These are phyloP conservation scores for Megalops atlanticus DNA, from an alignment of 2,113 vertebrate species.

Conservation along the genomic window DNA sequence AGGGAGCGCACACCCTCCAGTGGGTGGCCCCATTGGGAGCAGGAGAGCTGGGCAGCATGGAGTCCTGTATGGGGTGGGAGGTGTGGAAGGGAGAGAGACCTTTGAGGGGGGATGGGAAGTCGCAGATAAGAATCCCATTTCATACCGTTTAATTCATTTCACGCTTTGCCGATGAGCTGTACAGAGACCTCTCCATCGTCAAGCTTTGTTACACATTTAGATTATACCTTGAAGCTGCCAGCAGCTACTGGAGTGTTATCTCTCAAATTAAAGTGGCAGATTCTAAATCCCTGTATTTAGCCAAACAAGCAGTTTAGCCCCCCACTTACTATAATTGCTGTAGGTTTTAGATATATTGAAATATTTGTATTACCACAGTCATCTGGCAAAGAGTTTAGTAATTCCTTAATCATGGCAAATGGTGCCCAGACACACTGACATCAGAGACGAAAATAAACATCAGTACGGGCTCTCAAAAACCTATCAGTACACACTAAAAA, in stretches of 20 bases:
- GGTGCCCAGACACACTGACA: slow-evolving; percentile 46
- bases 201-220: slow-evolving; percentile 69
- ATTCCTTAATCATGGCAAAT: slow-evolving; percentile 64
- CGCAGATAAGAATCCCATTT: slow-evolving; percentile 72
- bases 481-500: background rate
- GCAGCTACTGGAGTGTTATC: slow-evolving; percentile 58
- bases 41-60: slow-evolving; percentile 7
- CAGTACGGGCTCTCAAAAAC: background rate
- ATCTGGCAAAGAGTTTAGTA: slow-evolving; percentile 62
- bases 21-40: slow-evolving; percentile 18
- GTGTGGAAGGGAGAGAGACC: no score
- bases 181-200: slow-evolving; percentile 60
- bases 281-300: slow-evolving; percentile 68
- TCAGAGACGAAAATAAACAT: slow-evolving; percentile 43
- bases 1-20: slow-evolving; percentile 31
- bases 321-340: slow-evolving; percentile 63
- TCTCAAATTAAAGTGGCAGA: slow-evolving; percentile 67
- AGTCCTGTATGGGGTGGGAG: slow-evolving; percentile 14
- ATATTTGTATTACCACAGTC: slow-evolving; percentile 53
- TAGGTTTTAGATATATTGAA: slow-evolving; percentile 61
- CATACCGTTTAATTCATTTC: slow-evolving; percentile 70
- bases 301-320: slow-evolving; percentile 66
- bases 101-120: slow-evolving; percentile 32
- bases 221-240: slow-evolving; percentile 67
- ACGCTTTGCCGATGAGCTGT: slow-evolving; percentile 59